A percentile compares a stretch with the other conserved stretches of the same genome.
Conservation (phyloP, 1,140 invertebrate species). For the Ptiloglossa arizonensis region DNA sequence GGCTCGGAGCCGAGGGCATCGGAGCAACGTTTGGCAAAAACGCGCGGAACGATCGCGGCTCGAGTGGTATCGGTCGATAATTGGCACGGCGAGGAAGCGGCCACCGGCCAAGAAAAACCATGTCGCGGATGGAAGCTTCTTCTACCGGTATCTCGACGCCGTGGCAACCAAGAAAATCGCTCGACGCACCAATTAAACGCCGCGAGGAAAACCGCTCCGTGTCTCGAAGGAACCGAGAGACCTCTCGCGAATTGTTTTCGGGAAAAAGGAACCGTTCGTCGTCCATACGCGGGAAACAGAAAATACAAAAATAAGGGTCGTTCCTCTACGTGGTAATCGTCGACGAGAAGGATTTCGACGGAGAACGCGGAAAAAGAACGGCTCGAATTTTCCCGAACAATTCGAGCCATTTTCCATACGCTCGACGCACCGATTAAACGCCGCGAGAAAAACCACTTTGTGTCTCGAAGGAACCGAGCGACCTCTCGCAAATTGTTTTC, state of each 20-base stretch:
- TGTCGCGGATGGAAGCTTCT: constrained; percentile 37
- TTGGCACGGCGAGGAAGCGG: constrained; percentile 38
- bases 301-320: too few relatives aligned
- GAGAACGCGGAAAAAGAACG: too few relatives aligned
- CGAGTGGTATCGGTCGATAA: constrained; percentile 48
- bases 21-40: constrained; percentile 28
- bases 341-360: too few relatives aligned
- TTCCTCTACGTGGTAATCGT: too few relatives aligned
- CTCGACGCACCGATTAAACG: constrained; percentile 60
- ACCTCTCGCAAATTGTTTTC: constrained; percentile 71
- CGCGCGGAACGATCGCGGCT: constrained; percentile 40
- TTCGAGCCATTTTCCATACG: not conserved
- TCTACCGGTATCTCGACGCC: constrained; percentile 34
- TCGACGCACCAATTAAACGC: constrained; percentile 60
- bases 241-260: constrained; percentile 71
- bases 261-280: not conserved
- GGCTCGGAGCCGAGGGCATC: not conserved
- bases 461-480: constrained; percentile 61
- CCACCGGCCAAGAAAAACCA: constrained; percentile 25
- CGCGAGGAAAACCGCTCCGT: constrained; percentile 34
- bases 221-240: constrained; percentile 61
- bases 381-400: not conserved
- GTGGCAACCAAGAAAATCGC: constrained; percentile 35
- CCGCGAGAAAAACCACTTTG: constrained; percentile 27
- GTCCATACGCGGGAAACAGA: too few relatives aligned